These are phyloP conservation scores for Cephus pulcher DNA, from an alignment of 2,888 invertebrate genomes.

Conservation along the genomic window DNA sequence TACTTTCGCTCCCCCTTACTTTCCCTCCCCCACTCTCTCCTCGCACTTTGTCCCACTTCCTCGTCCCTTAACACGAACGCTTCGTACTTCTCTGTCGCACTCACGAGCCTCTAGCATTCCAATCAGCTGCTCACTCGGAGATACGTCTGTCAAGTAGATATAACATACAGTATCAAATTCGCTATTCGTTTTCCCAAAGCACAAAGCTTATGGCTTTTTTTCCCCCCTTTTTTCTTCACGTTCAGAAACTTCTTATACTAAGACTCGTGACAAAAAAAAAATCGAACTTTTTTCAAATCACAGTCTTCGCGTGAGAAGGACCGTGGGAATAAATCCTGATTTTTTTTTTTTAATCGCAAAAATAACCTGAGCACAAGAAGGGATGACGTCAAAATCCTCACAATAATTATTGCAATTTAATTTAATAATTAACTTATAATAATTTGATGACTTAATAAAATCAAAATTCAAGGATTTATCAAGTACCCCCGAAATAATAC, in stretches of 20 bases:
- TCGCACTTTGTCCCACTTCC: neutral
- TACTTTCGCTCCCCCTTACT: neutral
- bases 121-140: neutral
- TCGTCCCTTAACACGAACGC: neutral
- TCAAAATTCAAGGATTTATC: no score
- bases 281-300: neutral
- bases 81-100: neutral
- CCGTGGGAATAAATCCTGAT: neutral
- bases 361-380: no score
- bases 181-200: neutral
- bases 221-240: neutral
- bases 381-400: neutral
- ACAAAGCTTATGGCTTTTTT: neutral
- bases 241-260: no score
- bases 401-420: neutral
- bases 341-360: no score
- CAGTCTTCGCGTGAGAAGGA: accelerated
- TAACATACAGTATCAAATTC: neutral
- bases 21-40: neutral
- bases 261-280: neutral
- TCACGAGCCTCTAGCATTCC: neutral
- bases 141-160: neutral
- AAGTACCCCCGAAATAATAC: neutral
- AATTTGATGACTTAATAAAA: no score
- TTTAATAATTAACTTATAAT: no score